Base-by-base conservation (phyloP, 1,140 invertebrate species). In the Olivierus martensii region DNA sequence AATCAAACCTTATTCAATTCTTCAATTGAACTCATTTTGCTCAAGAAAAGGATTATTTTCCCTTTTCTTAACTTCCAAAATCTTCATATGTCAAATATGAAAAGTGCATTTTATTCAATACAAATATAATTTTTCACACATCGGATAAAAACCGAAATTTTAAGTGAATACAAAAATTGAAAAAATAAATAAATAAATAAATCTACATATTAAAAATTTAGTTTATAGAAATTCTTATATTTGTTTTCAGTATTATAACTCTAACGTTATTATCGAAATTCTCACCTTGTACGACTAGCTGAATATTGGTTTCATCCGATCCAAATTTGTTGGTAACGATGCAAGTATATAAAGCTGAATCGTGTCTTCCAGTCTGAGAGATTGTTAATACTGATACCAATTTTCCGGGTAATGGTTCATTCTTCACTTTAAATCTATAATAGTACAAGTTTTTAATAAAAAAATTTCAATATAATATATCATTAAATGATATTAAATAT, bases 221-320 rank as follows among this genome's bases (percentile, higher is more conserved):
- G 37, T 38, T 11, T n/a, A 11, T 11, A 38, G n/a, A 11, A 38
- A n/a, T n/a, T 11, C 2, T 11, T 47, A 46, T 37, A 37, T 9
- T 9, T n/a, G n/a, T n/a, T n/a, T n/a, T n/a, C n/a, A n/a, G n/a
- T n/a, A n/a, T n/a, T n/a, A n/a, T n/a, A n/a, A n/a, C n/a, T n/a
- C n/a, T n/a, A n/a, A n/a, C n/a, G n/a, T n/a, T n/a, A n/a, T 14
- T 7, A 37, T 12, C 9, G 17, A 45, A 14, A 21, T 42, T 45
- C 59, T 56, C 67, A 85, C 84, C 84, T 81, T 94, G 89, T 56
- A 95, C 84, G 63, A 91, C 90, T 73, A 95, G 82, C 66, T 91
- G 90, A 64, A 93, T 92, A 65, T 84, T 90, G n/a, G 90, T 90
- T 53, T 66, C 61, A 43, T 67, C 68, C 7, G 59, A 57, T 4